Percentiles rank a stretch among this genome's conserved stretches.
Evolutionary conservation across 2,113 vertebrate species (phyloP).

Genomic region (Indicator indicator): DNA sequence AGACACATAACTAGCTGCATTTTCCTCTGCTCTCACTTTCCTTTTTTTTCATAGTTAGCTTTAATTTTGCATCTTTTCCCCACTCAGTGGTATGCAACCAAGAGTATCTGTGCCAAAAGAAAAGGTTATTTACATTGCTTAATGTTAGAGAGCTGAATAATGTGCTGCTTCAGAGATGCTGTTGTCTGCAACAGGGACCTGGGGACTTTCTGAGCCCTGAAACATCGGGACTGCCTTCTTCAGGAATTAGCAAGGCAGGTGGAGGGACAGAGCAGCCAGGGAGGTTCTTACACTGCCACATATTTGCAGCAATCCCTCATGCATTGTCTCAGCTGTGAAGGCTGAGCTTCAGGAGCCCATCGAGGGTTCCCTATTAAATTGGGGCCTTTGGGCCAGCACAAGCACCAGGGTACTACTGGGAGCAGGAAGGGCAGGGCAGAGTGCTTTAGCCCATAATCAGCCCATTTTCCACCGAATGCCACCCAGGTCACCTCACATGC

Average conservation of each 20-base stretch:
- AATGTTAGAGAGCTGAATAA: background rate
- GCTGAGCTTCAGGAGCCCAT: background rate
- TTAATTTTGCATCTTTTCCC: background rate
- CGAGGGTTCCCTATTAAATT: background rate
- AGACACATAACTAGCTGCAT: background rate
- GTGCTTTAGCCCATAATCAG: background rate
- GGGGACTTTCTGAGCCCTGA: background rate
- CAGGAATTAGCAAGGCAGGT: background rate
- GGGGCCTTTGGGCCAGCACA: fast-evolving
- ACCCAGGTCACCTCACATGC: background rate
- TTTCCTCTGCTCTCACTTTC: background rate
- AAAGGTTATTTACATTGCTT: background rate
- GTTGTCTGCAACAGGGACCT: fast-evolving
- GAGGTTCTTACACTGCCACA: background rate
- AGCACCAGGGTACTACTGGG: background rate
- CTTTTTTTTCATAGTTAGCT: background rate
- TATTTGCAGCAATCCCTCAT: fast-evolving
- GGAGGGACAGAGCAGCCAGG: background rate
- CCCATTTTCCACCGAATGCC: background rate
- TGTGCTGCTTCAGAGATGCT: background rate
- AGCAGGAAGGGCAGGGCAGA: background rate
- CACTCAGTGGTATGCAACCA: background rate
- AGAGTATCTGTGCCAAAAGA: background rate
- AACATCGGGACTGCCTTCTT: background rate
- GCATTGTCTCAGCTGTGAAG: background rate